phyloP scores from a whole-genome alignment of 2,113 vertebrate species.

The Forbesichthys papilliferus region DNA sequence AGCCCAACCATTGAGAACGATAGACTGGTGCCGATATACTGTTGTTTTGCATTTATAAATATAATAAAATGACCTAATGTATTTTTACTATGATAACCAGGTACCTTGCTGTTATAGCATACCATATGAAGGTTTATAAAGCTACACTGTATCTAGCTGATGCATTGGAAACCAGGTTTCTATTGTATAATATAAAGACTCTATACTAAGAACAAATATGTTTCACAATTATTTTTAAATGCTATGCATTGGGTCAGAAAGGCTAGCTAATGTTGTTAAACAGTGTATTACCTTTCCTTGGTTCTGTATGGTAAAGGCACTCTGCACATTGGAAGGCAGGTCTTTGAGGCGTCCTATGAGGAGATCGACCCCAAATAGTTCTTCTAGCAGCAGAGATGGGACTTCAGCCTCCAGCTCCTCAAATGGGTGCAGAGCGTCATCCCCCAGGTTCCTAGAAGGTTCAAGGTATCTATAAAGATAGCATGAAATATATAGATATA shows the following conservation, averaged over 20 bases:
- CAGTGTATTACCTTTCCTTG: slow-evolving; percentile 83
- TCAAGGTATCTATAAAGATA: slow-evolving; percentile 78
- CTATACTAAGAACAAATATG: too few species aligned
- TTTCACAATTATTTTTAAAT: too few species aligned
- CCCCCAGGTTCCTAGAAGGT: slow-evolving; percentile 59
- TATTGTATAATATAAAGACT: too few species aligned
- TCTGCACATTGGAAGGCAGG: slow-evolving; percentile 79
- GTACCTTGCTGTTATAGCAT: too few species aligned
- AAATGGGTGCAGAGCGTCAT: slow-evolving; percentile 74
- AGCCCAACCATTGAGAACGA: too few species aligned
- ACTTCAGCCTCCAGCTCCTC: slow-evolving; percentile 82
- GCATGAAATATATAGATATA: not conserved
- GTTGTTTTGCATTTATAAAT: too few species aligned
- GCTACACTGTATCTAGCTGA: too few species aligned
- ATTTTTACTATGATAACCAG: too few species aligned
- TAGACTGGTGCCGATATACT: too few species aligned
- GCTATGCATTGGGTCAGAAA: not conserved
- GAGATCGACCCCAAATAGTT: slow-evolving; percentile 84
- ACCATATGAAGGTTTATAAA: too few species aligned
- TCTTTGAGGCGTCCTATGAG: slow-evolving; percentile 85
- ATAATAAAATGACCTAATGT: too few species aligned
- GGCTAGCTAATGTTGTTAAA: not conserved
- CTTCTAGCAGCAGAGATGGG: slow-evolving; percentile 86
- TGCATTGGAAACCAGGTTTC: too few species aligned
- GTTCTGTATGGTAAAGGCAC: slow-evolving; percentile 84